A percentile compares a stretch with the other conserved stretches of the same genome.
Evolutionary conservation across 2,888 invertebrate genomes (phyloP).

Genomic region (Bombyx huttoni): DNA sequence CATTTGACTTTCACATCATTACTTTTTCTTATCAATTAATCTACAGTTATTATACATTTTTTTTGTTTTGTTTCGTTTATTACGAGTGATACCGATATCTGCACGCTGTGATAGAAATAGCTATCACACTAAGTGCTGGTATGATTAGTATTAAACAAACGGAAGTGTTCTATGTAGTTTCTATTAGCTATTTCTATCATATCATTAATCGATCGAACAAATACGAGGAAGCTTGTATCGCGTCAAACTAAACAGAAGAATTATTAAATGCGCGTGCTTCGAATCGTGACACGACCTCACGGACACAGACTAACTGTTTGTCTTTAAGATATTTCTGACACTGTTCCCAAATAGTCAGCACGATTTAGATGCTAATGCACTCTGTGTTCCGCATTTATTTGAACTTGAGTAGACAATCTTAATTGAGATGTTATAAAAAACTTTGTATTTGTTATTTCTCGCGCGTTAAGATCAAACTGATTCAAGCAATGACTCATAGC

Average conservation of each 20-base stretch:
- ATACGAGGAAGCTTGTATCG: constrained; percentile 37
- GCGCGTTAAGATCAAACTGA: constrained; percentile 1
- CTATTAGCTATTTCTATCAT: neutral
- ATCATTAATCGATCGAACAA: constrained; percentile 5
- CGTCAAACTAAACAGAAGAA: constrained; percentile 30
- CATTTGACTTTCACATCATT: no score
- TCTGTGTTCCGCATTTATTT: constrained; percentile 3
- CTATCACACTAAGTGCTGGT: no score
- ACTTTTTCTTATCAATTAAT: no score
- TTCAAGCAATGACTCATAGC: constrained; percentile 1
- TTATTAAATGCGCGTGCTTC: constrained; percentile 25
- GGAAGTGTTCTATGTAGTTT: neutral
- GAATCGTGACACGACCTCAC: constrained; percentile 26
- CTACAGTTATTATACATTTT: no score
- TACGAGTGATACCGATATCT: no score
- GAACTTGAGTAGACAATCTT: neutral
- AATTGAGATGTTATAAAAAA: neutral
- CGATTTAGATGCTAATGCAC: constrained; percentile 3
- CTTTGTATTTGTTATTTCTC: neutral
- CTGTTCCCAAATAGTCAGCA: neutral
- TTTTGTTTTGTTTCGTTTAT: no score
- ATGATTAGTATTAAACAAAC: neutral
- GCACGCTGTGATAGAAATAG: no score
- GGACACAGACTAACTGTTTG: constrained; percentile 4
- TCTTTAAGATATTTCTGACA: neutral